phyloP scores from a whole-genome alignment of 1,140 invertebrate species.

The Dryas iulia region DNA sequence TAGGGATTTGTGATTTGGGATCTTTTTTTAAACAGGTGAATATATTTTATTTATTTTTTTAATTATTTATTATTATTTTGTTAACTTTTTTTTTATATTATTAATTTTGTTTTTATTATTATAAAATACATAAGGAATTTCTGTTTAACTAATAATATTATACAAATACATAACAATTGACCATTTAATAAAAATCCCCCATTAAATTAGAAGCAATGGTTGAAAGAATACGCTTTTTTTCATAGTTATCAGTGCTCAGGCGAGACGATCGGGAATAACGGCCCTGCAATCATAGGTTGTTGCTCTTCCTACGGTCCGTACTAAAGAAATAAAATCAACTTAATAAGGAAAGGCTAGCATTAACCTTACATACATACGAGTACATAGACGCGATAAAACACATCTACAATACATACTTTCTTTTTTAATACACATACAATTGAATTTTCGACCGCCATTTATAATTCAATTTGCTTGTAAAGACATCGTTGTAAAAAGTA shows the following conservation, averaged over 20 bases:
- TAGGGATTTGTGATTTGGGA: constrained; percentile 1
- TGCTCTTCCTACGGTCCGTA: constrained; percentile 67
- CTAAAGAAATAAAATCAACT: constrained; percentile 57
- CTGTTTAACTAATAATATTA: too few relatives aligned
- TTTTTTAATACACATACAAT: background rate
- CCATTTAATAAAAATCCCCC: background rate
- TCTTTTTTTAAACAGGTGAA: constrained; percentile 62
- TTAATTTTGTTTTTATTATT: too few relatives aligned
- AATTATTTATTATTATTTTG: background rate
- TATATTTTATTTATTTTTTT: constrained; percentile 40
- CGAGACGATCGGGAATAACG: constrained; percentile 71
- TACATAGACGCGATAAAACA: background rate
- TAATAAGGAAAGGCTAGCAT: constrained; percentile 45
- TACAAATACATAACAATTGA: background rate
- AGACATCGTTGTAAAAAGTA: constrained; percentile 29
- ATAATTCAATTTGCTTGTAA: constrained; percentile 31
- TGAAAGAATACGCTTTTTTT: constrained; percentile 40
- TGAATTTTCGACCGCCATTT: constrained; percentile 12
- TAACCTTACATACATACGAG: background rate
- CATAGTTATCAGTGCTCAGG: constrained; percentile 55
- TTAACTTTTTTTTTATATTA: too few relatives aligned
- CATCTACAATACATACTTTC: background rate
- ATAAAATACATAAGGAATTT: too few relatives aligned
- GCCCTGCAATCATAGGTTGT: constrained; percentile 78
- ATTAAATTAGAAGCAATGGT: constrained; percentile 30